Percentiles rank a stretch among this genome's conserved stretches.
Conservation (phyloP, 2,888 invertebrate species). For the Tetragonula carbonaria region DNA sequence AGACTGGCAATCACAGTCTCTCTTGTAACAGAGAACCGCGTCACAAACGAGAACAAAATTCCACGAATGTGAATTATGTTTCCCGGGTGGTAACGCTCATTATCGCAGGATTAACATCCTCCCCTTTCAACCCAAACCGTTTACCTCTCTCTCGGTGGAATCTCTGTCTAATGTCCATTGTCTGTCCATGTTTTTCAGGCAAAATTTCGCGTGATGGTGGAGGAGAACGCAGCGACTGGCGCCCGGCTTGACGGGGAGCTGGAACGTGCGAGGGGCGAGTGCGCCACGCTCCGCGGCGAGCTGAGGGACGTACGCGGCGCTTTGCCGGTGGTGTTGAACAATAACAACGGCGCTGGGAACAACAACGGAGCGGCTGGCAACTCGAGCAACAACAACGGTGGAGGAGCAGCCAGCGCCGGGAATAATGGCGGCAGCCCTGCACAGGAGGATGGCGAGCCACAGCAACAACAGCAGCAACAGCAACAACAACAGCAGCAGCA, state of each 20-base stretch:
- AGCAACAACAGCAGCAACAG: conserved; percentile 52
- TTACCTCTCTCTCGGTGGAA: neutral
- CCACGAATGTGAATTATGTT: conserved; percentile 6
- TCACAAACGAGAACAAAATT: neutral
- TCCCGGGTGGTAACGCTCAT: neutral
- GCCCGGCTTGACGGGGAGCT: conserved; percentile 87
- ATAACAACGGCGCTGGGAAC: conserved; percentile 74
- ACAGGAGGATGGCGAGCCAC: conserved; percentile 67
- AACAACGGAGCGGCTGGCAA: conserved; percentile 63
- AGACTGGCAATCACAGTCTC: neutral
- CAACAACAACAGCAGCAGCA: conserved; percentile 24
- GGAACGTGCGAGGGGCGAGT: conserved; percentile 88
- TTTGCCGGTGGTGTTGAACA: conserved; percentile 75
- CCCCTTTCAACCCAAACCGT: neutral
- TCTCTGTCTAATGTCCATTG: neutral
- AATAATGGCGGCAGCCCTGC: conserved; percentile 60
- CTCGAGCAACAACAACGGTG: conserved; percentile 69
- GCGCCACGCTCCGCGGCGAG: conserved; percentile 85
- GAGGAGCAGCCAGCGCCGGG: conserved; percentile 67
- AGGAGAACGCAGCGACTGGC: conserved; percentile 89
- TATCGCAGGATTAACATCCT: conserved; percentile 28
- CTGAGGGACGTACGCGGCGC: conserved; percentile 85
- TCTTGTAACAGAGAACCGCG: no score
- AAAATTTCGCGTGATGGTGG: conserved; percentile 95
- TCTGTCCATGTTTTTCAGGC: conserved; percentile 84